These are phyloP conservation scores for Cremastinae sp. DNA, from an alignment of 2,888 invertebrate genomes.

Conservation along the genomic window DNA sequence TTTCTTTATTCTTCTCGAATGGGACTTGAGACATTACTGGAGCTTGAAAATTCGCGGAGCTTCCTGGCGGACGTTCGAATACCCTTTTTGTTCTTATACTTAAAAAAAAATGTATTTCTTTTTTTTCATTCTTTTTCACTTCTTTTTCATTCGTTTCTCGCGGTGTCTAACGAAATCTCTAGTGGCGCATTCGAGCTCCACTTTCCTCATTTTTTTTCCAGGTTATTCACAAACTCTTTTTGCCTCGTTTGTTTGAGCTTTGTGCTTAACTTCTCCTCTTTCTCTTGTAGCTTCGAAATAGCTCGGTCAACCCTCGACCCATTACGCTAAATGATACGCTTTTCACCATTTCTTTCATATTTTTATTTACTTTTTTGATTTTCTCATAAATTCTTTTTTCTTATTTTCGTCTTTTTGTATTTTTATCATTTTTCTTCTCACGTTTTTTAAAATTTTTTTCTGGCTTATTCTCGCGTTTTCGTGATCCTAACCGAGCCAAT, in stretches of 20 bases:
- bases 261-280: not conserved
- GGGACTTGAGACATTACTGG: conserved; percentile 5
- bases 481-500: no score
- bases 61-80: conserved; percentile 18
- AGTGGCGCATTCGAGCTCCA: conserved; percentile 16
- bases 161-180: conserved; percentile 4
- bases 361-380: conserved; percentile 3
- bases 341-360: conserved; percentile 8
- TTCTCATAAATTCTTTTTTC: conserved; percentile 8
- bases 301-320: conserved; percentile 39
- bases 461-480: no score
- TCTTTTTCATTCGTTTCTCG: not conserved
- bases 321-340: conserved; percentile 41
- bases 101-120: no score
- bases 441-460: not conserved
- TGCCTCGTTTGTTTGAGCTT: not conserved
- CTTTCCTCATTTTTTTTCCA: conserved; percentile 15
- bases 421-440: not conserved
- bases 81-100: not conserved
- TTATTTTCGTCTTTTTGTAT: not conserved
- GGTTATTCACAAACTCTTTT: conserved; percentile 13
- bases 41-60: conserved; percentile 22
- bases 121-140: not conserved
- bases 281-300: conserved; percentile 27
- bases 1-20: not conserved